Conservation (phyloP, 2,888 invertebrate species). For the Imbricaverruca yamaguchii region DNA sequence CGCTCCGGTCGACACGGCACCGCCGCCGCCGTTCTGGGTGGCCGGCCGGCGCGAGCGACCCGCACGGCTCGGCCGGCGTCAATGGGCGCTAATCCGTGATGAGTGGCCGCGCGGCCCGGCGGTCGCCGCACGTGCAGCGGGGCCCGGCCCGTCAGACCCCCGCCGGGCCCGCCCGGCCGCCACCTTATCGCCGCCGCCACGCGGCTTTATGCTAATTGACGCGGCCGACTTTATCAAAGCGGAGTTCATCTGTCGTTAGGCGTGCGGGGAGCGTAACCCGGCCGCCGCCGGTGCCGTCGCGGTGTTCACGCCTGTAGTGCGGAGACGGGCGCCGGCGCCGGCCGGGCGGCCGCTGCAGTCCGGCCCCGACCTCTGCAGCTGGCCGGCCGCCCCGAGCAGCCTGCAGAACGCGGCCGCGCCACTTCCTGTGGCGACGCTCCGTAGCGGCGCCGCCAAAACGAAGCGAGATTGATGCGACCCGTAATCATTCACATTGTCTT, state of each 20-base stretch:
- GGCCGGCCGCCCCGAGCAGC: neutral
- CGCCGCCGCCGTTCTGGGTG: neutral
- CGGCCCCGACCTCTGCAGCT: neutral
- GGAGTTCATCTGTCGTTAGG: slow-evolving; percentile 13
- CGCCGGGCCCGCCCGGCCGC: neutral
- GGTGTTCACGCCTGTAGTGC: neutral
- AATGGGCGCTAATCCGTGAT: neutral
- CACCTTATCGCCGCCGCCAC: neutral
- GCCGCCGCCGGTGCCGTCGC: neutral
- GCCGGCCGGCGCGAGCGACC: neutral
- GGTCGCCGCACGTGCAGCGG: neutral
- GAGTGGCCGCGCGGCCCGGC: neutral
- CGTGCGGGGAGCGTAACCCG: neutral
- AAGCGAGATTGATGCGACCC: neutral
- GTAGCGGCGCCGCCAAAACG: neutral
- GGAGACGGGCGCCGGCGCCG: neutral
- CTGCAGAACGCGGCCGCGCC: neutral
- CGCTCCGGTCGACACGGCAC: neutral
- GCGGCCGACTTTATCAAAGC: slow-evolving; percentile 11
- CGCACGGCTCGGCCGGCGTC: neutral
- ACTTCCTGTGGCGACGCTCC: neutral
- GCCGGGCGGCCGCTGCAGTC: too few relatives aligned
- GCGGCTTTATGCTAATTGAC: slow-evolving; percentile 20
- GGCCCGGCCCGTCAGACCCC: neutral
- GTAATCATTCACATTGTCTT: neutral